Evolutionary conservation across 2,113 vertebrate species (phyloP), one percentile per base, ranked within the genome.

Genomic region (Amphilophus citrinellus): DNA sequence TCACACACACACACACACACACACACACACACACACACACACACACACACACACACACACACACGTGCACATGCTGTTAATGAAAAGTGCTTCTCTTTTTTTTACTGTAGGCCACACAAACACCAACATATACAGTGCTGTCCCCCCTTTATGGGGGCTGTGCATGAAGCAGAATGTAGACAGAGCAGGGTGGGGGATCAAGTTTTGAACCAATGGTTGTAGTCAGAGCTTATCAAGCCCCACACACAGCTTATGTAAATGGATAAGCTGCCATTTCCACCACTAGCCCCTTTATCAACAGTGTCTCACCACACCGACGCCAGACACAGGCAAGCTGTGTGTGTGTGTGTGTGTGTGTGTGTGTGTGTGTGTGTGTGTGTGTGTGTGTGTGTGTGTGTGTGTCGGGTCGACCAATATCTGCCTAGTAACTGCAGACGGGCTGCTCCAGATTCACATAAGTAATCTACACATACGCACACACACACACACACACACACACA

Each of bases 181-280:
- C 37, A 83, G 73, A 75, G 80, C 82, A 79, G 79, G 77, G 82
- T 85, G 84, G 82, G 39, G 81, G 87, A 88, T 87, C 77, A 85
- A 86, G 84, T 92, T 90, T 87, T 87, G 62, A 61, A 82, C 85
- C 61, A 77, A 80, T 84, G 61, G 78, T 89, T 87, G 86, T 87
- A 80, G 85, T 86, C 66, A 81, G 66, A 89, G 91, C 88, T 95
- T 94, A 95, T 93, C 91, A 62, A 90, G 84, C 79, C 83, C 87
- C 79, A 44, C 86, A 88, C 90, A 89, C 87, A 87, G 91, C 90
- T 93, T 93, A 94, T 94, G 90, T 93, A 91, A 94, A 93, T 89
- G 86, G 86, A 44, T 94, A 95, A 95, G 92, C 93, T 88, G 86
- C 91, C 79, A 88, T 93, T 89, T 90, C 83, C 89, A 92, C 68